Evolutionary conservation across 2,113 vertebrate genomes (phyloP).

Genomic region (Mugil cephalus): DNA sequence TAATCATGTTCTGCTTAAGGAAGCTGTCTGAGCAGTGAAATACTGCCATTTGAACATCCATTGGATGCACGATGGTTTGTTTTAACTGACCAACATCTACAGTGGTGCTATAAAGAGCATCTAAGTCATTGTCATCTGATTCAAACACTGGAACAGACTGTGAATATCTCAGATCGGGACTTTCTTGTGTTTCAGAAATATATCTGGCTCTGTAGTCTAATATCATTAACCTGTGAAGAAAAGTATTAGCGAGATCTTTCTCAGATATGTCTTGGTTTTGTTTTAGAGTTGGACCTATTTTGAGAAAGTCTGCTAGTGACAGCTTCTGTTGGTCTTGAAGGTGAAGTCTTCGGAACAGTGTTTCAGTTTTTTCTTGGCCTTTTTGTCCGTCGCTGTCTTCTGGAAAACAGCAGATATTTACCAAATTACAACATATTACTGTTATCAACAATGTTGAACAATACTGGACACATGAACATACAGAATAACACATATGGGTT

Average conservation of each 20-base stretch:
- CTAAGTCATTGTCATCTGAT: conserved; percentile 23
- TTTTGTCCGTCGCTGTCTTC: background rate
- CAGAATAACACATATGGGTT: no score
- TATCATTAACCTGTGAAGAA: conserved; percentile 54
- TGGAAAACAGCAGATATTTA: background rate
- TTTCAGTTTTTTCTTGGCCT: background rate
- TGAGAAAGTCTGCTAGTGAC: conserved; percentile 67
- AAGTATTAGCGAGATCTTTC: conserved; percentile 71
- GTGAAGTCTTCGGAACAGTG: conserved; percentile 33
- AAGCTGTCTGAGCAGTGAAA: conserved; percentile 57
- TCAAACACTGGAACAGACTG: background rate
- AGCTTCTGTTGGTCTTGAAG: conserved; percentile 60
- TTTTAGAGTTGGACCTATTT: conserved; percentile 52
- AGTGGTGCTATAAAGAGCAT: background rate
- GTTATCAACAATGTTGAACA: no score
- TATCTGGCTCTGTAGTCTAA: conserved; percentile 69
- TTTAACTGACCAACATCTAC: background rate
- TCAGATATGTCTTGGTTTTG: conserved; percentile 45
- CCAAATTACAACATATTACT: no score
- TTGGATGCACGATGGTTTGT: conserved; percentile 70
- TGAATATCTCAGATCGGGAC: background rate
- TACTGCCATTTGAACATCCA: conserved; percentile 85
- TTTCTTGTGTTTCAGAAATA: conserved; percentile 56
- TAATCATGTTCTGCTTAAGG: conserved; percentile 76
- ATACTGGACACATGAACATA: no score